These are phyloP conservation scores for Drosophila pseudotakahashii DNA, from an alignment of 2,888 invertebrate genomes.

Conservation along the genomic window DNA sequence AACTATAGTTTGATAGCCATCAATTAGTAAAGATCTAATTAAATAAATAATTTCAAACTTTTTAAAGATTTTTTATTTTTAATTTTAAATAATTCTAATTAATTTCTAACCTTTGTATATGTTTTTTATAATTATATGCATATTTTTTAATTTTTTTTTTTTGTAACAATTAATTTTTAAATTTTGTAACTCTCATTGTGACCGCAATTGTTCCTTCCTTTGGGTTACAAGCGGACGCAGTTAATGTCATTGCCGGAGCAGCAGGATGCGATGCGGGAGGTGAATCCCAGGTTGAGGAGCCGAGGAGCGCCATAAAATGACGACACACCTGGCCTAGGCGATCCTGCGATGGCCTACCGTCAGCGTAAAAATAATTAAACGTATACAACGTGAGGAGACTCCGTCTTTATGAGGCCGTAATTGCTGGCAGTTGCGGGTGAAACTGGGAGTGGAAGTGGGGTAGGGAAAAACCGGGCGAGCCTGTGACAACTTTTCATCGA, in stretches of 20 bases:
- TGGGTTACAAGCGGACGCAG: neutral
- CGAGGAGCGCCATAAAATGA: constrained; percentile 17
- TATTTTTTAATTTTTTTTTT: no score
- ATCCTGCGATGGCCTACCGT: constrained; percentile 28
- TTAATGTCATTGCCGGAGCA: constrained; percentile 30
- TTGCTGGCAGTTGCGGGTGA: constrained; percentile 24
- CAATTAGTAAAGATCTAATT: no score
- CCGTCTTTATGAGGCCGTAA: constrained; percentile 57
- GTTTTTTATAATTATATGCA: no score
- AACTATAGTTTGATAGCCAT: no score
- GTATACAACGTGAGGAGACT: constrained; percentile 42
- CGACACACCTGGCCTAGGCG: constrained; percentile 34
- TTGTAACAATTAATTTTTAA: no score
- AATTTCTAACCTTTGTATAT: no score
- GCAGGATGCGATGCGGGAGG: constrained; percentile 4
- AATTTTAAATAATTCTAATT: no score
- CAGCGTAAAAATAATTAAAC: constrained; percentile 72
- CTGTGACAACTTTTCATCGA: constrained; percentile 58
- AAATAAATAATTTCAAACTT: no score
- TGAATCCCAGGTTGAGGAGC: neutral
- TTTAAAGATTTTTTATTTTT: no score
- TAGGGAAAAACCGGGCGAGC: neutral
- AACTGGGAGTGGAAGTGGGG: neutral
- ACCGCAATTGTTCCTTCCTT: constrained; percentile 18
- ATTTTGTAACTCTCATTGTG: neutral